Evolutionary conservation across 2,797 vertebrate species (phyloP).

Genomic region (Argya squamiceps): DNA sequence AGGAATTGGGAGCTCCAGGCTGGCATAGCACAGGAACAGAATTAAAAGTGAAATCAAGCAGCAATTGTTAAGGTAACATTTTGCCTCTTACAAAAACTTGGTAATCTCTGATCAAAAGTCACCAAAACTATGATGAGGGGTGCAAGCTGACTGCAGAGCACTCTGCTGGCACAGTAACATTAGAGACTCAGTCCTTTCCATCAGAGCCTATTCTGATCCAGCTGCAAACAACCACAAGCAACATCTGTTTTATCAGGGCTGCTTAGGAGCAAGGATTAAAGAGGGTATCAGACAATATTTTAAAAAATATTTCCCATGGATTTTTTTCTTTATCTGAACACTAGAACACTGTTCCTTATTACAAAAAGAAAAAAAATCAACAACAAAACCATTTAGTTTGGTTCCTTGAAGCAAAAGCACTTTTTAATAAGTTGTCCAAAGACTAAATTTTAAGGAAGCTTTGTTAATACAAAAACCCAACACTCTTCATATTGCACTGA

Average conservation of each 20-base stretch:
- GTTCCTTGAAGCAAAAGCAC: background rate
- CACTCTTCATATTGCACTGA: background rate
- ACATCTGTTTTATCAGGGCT: background rate
- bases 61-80: background rate
- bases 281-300: background rate
- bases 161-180: background rate
- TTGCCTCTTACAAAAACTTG: background rate
- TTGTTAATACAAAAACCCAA: background rate
- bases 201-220: background rate
- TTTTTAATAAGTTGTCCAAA: background rate
- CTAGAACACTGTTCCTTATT: too few relatives aligned
- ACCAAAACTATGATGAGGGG: background rate
- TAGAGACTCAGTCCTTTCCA: background rate
- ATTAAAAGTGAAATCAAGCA: background rate
- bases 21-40: too few relatives aligned
- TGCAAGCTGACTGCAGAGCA: background rate
- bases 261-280: background rate
- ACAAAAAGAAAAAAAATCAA: background rate
- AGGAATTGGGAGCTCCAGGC: background rate
- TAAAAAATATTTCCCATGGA: background rate
- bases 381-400: background rate
- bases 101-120: background rate
- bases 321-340: background rate
- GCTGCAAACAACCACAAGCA: background rate
- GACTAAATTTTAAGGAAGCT: background rate